phyloP scores from a whole-genome alignment of 37 sponge, comb jelly and placozoan species.

The Crambe crambe region DNA sequence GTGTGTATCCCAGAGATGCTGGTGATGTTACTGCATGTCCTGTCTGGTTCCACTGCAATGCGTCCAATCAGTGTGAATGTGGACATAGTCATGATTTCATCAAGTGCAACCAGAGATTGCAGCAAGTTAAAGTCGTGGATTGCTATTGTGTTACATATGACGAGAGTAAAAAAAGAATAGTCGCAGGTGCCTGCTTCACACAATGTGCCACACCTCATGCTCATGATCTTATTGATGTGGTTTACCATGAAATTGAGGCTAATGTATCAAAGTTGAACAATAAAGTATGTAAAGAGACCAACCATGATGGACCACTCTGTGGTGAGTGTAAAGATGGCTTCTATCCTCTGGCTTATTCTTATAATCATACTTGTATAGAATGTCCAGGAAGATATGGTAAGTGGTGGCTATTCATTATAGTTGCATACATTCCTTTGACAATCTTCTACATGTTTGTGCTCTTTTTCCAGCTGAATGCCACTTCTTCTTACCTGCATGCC shows the following conservation, averaged over 20 bases:
- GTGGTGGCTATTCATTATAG: neutral
- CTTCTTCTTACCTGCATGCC: conserved; percentile 42
- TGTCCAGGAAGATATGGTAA: neutral
- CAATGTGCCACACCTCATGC: too few relatives aligned
- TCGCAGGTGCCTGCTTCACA: too few relatives aligned
- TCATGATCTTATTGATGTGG: neutral
- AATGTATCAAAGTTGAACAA: neutral
- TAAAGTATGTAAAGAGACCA: conserved; percentile 18
- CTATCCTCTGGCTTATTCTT: conserved; percentile 36
- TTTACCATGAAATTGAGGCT: neutral
- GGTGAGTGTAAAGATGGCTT: conserved; percentile 43
- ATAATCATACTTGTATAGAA: neutral
- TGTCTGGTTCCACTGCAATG: too few relatives aligned
- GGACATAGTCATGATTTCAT: too few relatives aligned
- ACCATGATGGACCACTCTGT: conserved; percentile 55
- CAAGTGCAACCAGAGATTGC: too few relatives aligned
- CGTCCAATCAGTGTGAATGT: too few relatives aligned
- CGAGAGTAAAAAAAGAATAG: too few relatives aligned
- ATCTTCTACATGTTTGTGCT: conserved; percentile 45
- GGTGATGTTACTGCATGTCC: too few relatives aligned
- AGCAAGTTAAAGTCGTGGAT: too few relatives aligned
- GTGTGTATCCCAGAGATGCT: too few relatives aligned
- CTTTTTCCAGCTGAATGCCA: conserved; percentile 47
- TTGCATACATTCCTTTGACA: conserved; percentile 53
- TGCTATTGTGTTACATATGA: too few relatives aligned